Conservation (phyloP, 2,888 invertebrate species). For the Exephanes ischioxanthus region DNA sequence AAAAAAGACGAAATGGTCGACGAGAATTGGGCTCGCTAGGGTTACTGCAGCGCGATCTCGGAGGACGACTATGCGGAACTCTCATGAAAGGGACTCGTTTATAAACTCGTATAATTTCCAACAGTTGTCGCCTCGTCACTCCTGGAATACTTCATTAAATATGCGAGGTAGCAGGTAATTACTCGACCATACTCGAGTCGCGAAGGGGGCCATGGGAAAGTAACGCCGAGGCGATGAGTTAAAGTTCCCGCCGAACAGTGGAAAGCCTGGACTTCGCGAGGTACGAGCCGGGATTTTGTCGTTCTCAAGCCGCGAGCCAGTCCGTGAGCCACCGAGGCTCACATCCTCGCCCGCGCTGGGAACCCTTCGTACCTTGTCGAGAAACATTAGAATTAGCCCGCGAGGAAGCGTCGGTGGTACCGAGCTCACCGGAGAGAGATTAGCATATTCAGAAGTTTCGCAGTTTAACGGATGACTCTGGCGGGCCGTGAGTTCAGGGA, state of each 20-base stretch:
- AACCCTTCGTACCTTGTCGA: conserved; percentile 23
- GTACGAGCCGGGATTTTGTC: conserved; percentile 2
- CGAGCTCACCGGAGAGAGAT: conserved; percentile 55
- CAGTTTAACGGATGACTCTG: conserved; percentile 65
- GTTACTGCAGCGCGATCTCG: conserved; percentile 20
- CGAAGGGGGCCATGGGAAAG: conserved; percentile 10
- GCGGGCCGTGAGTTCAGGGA: conserved; percentile 47
- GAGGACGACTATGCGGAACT: background rate
- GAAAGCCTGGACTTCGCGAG: conserved; percentile 1
- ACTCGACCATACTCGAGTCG: conserved; percentile 47
- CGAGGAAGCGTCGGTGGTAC: conserved; percentile 21
- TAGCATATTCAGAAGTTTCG: conserved; percentile 71
- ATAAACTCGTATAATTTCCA: conserved; percentile 46
- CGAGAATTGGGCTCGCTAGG: background rate
- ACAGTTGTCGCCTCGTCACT: conserved; percentile 58
- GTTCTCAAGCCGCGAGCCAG: conserved; percentile 20
- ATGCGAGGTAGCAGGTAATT: conserved; percentile 56
- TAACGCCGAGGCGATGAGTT: conserved; percentile 29
- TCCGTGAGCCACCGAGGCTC: background rate
- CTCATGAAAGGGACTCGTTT: conserved; percentile 53
- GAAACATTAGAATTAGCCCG: conserved; percentile 68
- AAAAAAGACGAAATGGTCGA: conserved; percentile 16
- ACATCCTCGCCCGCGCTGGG: background rate
- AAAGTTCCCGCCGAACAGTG: conserved; percentile 8
- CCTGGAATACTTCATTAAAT: conserved; percentile 60